A percentile compares a stretch with the other conserved stretches of the same genome.
Conservation (phyloP, 2,797 vertebrate genomes). For the Chromis chromis region DNA sequence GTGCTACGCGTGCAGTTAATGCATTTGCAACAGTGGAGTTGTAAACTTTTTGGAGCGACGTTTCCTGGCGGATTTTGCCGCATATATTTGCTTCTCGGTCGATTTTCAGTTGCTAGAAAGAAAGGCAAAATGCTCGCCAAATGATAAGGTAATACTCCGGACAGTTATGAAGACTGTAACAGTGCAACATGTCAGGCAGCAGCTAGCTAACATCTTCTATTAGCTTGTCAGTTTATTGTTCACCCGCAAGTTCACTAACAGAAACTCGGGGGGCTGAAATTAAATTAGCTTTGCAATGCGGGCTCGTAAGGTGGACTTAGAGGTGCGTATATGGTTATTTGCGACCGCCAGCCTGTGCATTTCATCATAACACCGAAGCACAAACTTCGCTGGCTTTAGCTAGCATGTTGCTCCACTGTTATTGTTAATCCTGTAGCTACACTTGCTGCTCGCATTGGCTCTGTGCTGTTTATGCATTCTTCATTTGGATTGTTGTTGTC, state of each 20-base stretch:
- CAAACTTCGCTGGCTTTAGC: slow-evolving; percentile 66
- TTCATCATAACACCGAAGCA: slow-evolving; percentile 24
- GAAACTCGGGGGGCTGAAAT: not conserved
- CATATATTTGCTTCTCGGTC: slow-evolving; percentile 8
- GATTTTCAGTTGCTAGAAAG: slow-evolving; percentile 4
- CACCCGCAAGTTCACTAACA: slow-evolving; percentile 48
- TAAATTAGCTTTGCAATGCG: not conserved
- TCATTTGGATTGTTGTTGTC: not conserved
- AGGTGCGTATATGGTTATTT: not conserved
- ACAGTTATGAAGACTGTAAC: slow-evolving; percentile 21
- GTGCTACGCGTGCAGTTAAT: slow-evolving; percentile 81
- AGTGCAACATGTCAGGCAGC: slow-evolving; percentile 68
- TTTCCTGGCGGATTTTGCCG: slow-evolving; percentile 32
- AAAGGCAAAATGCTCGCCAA: slow-evolving; percentile 56
- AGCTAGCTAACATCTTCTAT: slow-evolving; percentile 67
- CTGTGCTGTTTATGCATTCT: not conserved
- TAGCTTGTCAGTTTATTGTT: slow-evolving; percentile 78
- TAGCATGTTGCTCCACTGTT: slow-evolving; percentile 70
- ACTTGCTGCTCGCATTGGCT: slow-evolving; percentile 14
- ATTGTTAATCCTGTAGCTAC: slow-evolving; percentile 55
- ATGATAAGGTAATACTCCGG: slow-evolving; percentile 67
- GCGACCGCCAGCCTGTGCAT: slow-evolving; percentile 34
- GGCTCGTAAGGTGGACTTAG: not conserved
- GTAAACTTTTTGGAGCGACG: slow-evolving; percentile 77
- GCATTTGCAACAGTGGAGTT: slow-evolving; percentile 80